Percentiles rank a stretch among this genome's conserved stretches.
Evolutionary conservation across 2,113 vertebrate species (phyloP).

Genomic region (Acanthochromis polyacanthus): DNA sequence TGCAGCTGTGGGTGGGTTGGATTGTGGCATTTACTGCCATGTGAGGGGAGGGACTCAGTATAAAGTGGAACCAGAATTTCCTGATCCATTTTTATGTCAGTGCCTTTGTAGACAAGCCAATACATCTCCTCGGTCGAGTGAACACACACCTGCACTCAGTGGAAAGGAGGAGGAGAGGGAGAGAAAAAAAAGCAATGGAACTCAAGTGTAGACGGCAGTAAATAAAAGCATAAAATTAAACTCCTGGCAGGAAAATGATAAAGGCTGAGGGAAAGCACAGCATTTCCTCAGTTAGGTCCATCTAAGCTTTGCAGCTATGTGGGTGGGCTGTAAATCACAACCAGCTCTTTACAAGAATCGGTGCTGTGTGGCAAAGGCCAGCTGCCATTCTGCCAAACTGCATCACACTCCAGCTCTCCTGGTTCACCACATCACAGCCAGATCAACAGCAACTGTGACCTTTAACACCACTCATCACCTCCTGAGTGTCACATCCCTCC

Average conservation of each 20-base stretch:
- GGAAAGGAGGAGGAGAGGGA: slow-evolving; percentile 12
- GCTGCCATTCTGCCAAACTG: slow-evolving; percentile 51
- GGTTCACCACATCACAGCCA: slow-evolving; percentile 65
- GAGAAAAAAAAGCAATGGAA: slow-evolving; percentile 29
- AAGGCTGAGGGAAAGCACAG: slow-evolving; percentile 63
- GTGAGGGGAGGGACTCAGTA: slow-evolving; percentile 46
- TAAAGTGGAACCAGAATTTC: slow-evolving; percentile 78
- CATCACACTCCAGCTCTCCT: slow-evolving; percentile 18
- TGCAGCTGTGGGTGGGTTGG: slow-evolving; percentile 41
- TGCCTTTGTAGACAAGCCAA: slow-evolving; percentile 80
- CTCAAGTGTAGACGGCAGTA: slow-evolving; percentile 65
- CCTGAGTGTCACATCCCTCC: slow-evolving; percentile 48
- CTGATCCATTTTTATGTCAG: slow-evolving; percentile 76
- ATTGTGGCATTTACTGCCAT: slow-evolving; percentile 54
- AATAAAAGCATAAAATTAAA: slow-evolving; percentile 78
- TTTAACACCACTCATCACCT: slow-evolving; percentile 46
- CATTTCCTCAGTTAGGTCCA: slow-evolving; percentile 54
- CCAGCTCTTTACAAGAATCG: slow-evolving; percentile 63
- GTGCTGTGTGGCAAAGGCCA: slow-evolving; percentile 58
- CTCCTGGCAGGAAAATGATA: slow-evolving; percentile 60
- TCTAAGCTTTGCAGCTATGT: slow-evolving; percentile 60
- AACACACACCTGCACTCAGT: slow-evolving; percentile 76
- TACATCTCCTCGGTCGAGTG: slow-evolving; percentile 54
- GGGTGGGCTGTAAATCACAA: slow-evolving; percentile 83
- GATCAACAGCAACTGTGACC: slow-evolving; percentile 44